phyloP scores from a whole-genome alignment of 2,797 vertebrate species.

The Tragopan temminckii region DNA sequence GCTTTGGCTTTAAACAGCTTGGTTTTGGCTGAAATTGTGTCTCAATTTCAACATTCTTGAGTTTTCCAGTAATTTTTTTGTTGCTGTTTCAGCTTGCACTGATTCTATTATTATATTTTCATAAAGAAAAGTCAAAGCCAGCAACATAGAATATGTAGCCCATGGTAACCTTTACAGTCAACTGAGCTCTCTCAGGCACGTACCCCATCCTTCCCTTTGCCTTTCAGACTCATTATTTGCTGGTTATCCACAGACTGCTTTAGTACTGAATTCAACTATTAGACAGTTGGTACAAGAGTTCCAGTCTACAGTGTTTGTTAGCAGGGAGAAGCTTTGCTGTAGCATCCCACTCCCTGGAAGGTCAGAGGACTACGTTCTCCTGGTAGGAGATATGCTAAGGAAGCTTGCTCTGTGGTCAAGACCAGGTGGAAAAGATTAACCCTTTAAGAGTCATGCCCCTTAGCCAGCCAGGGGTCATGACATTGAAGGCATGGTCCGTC shows the following conservation, averaged over 20 bases:
- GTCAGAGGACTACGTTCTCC: conserved; percentile 69
- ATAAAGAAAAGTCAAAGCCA: background rate
- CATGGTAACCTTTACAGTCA: background rate
- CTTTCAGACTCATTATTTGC: background rate
- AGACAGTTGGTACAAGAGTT: background rate
- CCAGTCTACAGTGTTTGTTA: background rate
- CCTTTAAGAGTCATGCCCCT: conserved; percentile 68
- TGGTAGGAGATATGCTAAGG: conserved; percentile 43
- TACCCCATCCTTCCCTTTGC: background rate
- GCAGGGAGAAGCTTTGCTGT: background rate
- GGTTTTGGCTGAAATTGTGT: background rate
- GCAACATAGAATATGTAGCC: background rate
- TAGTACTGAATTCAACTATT: background rate
- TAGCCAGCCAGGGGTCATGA: conserved; percentile 57
- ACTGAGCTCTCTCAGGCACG: background rate
- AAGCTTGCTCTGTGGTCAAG: conserved; percentile 57
- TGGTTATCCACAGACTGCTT: background rate
- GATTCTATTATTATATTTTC: background rate
- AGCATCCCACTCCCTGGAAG: background rate
- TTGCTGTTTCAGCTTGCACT: background rate
- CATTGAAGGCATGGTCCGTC: background rate
- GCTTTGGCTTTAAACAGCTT: background rate
- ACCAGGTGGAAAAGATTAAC: conserved; percentile 80
- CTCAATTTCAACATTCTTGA: background rate
- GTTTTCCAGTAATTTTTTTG: background rate